Percentiles rank a stretch among this genome's conserved stretches.
Conservation (phyloP, 2,888 invertebrate species). For the Anodontia alba region DNA sequence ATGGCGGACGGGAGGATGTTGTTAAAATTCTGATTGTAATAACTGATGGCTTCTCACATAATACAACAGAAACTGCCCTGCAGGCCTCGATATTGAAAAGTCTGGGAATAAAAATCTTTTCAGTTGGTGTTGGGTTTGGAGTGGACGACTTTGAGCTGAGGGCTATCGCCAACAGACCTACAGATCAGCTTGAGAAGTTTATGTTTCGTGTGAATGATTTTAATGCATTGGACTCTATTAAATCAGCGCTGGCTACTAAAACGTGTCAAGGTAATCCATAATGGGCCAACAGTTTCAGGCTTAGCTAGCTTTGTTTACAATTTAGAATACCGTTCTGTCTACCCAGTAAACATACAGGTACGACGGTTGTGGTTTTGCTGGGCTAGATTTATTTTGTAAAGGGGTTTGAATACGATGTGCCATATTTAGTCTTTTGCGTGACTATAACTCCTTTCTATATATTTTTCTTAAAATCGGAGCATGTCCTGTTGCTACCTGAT, state of each 20-base stretch:
- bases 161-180: constrained; percentile 70
- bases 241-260: constrained; percentile 55
- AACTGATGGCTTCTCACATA: constrained; percentile 71
- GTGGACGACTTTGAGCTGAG: constrained; percentile 65
- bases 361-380: too few relatives aligned
- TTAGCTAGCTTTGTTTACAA: too few relatives aligned
- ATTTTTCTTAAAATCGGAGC: too few relatives aligned
- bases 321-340: too few relatives aligned
- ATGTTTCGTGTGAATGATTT: constrained; percentile 73
- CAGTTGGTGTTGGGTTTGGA: constrained; percentile 61
- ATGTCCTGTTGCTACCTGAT: too few relatives aligned
- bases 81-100: constrained; percentile 50
- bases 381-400: too few relatives aligned
- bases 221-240: constrained; percentile 64
- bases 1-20: constrained; percentile 63
- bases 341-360: too few relatives aligned
- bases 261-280: constrained; percentile 70
- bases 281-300: neutral
- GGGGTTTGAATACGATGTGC: too few relatives aligned
- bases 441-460: too few relatives aligned
- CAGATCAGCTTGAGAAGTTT: constrained; percentile 49
- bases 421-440: too few relatives aligned
- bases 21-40: constrained; percentile 71
- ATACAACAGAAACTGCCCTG: constrained; percentile 40
- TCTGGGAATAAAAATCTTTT: constrained; percentile 60